Percentiles rank a stretch among this genome's conserved stretches.
These are phyloP conservation scores for Calosoma granatense DNA, from an alignment of 1,140 invertebrate genomes.

Conservation along the genomic window DNA sequence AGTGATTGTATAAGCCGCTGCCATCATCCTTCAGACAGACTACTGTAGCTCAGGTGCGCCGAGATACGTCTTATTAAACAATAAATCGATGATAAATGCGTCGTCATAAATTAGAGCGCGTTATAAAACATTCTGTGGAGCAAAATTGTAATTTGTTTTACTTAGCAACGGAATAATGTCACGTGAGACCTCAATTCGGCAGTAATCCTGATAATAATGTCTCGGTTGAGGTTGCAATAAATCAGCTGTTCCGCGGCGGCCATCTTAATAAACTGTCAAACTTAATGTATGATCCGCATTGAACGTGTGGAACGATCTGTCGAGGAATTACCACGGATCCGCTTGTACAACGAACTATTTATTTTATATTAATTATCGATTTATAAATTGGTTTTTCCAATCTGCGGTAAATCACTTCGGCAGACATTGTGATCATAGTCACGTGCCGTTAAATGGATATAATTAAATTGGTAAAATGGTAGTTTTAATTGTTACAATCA, in stretches of 20 bases:
- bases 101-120: neutral
- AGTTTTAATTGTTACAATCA: too few species aligned
- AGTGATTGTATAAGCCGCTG: too few species aligned
- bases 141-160: slow-evolving; percentile 12
- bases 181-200: neutral
- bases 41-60: neutral
- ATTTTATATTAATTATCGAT: too few species aligned
- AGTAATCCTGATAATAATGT: slow-evolving; percentile 15
- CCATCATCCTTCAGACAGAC: too few species aligned
- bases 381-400: too few species aligned
- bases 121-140: neutral
- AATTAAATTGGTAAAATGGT: too few species aligned
- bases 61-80: neutral
- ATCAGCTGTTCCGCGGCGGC: slow-evolving; percentile 10
- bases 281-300: neutral
- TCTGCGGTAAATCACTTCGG: too few species aligned
- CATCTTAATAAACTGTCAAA: slow-evolving; percentile 6
- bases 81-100: slow-evolving; percentile 7
- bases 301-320: too few species aligned
- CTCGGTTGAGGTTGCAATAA: slow-evolving; percentile 10
- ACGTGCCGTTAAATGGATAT: too few species aligned
- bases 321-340: too few species aligned
- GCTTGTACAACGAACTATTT: neutral
- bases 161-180: slow-evolving; percentile 14
- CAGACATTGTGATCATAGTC: too few species aligned